These are phyloP conservation scores for Protonibea diacanthus DNA, from an alignment of 2,797 vertebrate species.

Conservation along the genomic window DNA sequence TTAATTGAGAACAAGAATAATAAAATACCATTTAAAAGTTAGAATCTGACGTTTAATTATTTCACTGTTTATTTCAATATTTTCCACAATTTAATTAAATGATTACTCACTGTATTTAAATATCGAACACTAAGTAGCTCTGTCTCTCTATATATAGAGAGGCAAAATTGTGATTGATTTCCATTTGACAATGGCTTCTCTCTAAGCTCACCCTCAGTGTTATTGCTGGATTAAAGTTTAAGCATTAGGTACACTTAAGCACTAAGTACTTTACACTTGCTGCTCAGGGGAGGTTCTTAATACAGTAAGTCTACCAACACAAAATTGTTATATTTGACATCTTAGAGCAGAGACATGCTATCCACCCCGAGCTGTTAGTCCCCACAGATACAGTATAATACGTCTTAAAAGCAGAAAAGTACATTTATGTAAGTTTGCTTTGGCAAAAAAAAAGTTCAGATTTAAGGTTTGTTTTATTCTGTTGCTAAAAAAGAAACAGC, in stretches of 20 bases:
- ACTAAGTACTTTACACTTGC: slow-evolving; percentile 63
- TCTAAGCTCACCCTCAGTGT: slow-evolving; percentile 47
- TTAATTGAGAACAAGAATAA: not conserved
- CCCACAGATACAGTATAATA: slow-evolving; percentile 33
- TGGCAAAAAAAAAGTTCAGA: not conserved
- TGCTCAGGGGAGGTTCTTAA: slow-evolving; percentile 62
- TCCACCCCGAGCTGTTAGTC: slow-evolving; percentile 33
- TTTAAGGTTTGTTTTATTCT: slow-evolving; percentile 28
- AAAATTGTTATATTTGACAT: slow-evolving; percentile 58
- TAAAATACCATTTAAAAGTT: not conserved
- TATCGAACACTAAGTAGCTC: slow-evolving; percentile 10
- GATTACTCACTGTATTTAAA: not conserved
- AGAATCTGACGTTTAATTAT: not conserved
- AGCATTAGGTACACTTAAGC: slow-evolving; percentile 69
- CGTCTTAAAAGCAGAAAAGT: slow-evolving; percentile 30
- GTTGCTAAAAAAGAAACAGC: not conserved
- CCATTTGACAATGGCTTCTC: slow-evolving; percentile 50
- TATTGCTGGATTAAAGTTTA: slow-evolving; percentile 66
- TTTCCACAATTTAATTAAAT: not conserved
- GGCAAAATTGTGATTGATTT: slow-evolving; percentile 54
- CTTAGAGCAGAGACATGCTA: slow-evolving; percentile 20
- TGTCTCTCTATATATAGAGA: slow-evolving; percentile 1
- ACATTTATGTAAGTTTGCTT: slow-evolving; percentile 27
- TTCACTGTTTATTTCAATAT: not conserved
- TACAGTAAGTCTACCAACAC: slow-evolving; percentile 37